These are phyloP conservation scores for Zoanthus gigantus DNA, from an alignment of 92 coral and sea anemone genomes.

Conservation along the genomic window DNA sequence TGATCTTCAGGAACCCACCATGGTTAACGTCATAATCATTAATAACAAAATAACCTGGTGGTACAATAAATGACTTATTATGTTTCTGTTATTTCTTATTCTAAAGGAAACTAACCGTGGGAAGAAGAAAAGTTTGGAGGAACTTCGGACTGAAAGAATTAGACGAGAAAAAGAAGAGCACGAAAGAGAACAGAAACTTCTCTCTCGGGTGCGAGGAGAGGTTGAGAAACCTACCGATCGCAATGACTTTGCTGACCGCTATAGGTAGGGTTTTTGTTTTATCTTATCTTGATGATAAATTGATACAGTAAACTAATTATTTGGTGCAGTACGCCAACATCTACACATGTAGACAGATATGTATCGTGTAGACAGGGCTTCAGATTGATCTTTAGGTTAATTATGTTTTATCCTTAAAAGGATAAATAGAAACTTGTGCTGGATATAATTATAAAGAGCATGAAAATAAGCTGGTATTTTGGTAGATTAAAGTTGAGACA, in stretches of 20 bases:
- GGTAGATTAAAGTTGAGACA: too few species aligned
- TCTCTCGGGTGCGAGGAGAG: slow-evolving; percentile 67
- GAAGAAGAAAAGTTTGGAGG: slow-evolving; percentile 79
- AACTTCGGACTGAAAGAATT: slow-evolving; percentile 89
- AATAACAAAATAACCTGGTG: too few species aligned
- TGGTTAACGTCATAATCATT: background rate
- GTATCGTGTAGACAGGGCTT: too few species aligned
- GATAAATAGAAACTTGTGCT: too few species aligned
- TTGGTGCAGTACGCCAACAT: background rate
- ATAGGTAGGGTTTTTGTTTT: slow-evolving; percentile 56
- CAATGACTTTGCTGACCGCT: slow-evolving; percentile 58
- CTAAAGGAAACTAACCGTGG: slow-evolving; percentile 44
- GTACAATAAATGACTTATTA: background rate
- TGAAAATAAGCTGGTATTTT: too few species aligned
- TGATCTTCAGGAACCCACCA: background rate
- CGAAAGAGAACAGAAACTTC: slow-evolving; percentile 76
- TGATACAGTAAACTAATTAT: background rate
- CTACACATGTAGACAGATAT: too few species aligned
- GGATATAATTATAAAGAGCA: too few species aligned
- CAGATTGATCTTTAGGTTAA: too few species aligned
- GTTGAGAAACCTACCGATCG: slow-evolving; percentile 30
- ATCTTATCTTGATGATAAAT: too few species aligned
- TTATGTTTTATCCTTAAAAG: too few species aligned
- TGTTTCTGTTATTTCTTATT: background rate
- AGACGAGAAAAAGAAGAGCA: slow-evolving; percentile 87